These are phyloP conservation scores for Asarcornis scutulata DNA, from an alignment of 2,113 vertebrate species.

Conservation along the genomic window DNA sequence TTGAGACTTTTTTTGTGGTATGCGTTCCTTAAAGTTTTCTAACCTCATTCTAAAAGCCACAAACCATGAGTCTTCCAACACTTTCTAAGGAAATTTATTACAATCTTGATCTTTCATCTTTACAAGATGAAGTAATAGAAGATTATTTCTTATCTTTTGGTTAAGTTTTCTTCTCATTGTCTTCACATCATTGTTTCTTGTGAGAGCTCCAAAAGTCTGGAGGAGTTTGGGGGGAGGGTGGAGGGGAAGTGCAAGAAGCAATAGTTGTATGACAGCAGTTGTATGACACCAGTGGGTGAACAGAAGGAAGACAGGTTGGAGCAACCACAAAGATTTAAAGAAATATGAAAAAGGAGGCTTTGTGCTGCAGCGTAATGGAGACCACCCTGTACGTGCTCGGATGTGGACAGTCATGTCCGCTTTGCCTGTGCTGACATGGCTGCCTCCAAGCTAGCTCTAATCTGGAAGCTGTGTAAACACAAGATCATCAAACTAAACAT, in stretches of 20 bases:
- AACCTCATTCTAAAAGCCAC: not conserved
- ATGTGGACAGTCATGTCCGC: not conserved
- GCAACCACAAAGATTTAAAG: not conserved
- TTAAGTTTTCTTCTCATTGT: not conserved
- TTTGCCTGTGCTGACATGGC: not conserved
- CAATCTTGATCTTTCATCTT: not conserved
- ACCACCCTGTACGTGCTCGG: rapidly evolving
- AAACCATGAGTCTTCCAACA: not conserved
- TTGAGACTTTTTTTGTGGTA: not conserved
- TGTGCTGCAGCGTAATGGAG: rapidly evolving
- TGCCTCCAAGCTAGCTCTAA: not conserved
- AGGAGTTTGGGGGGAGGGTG: not conserved
- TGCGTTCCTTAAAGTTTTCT: not conserved
- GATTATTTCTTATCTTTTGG: not conserved
- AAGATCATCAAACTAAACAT: not conserved
- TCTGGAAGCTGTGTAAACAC: not conserved
- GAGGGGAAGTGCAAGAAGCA: not conserved
- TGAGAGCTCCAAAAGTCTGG: not conserved
- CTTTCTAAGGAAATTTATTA: not conserved
- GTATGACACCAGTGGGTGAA: not conserved
- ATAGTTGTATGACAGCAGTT: not conserved
- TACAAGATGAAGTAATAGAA: too few relatives aligned
- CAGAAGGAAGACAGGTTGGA: not conserved
- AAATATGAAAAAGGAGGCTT: not conserved
- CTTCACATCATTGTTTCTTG: not conserved